These are phyloP conservation scores for Hyperoodon ampullatus DNA, from an alignment of 2,113 vertebrate species.

Conservation along the genomic window DNA sequence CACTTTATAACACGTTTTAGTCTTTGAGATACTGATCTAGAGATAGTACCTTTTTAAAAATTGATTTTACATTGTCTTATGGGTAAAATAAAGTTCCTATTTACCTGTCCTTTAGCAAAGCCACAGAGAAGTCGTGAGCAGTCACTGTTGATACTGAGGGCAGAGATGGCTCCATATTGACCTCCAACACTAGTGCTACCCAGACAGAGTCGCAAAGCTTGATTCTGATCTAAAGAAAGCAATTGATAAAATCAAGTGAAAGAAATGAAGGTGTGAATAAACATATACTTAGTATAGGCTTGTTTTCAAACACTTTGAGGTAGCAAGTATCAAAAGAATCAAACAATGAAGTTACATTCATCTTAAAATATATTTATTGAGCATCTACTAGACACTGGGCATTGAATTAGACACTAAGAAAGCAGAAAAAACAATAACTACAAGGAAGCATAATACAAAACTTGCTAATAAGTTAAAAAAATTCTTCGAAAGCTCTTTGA, in stretches of 20 bases:
- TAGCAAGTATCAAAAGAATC: slow-evolving; percentile 39
- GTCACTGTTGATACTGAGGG: slow-evolving; percentile 97
- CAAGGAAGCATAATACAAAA: background rate
- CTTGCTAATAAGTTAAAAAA: background rate
- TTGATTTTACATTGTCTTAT: background rate
- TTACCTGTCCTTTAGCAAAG: slow-evolving; percentile 98
- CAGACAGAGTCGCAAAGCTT: slow-evolving; percentile 95
- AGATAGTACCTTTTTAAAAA: background rate
- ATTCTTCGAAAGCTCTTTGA: background rate
- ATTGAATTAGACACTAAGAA: background rate
- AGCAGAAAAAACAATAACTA: background rate
- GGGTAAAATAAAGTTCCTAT: slow-evolving; percentile 11
- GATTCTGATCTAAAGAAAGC: slow-evolving; percentile 91
- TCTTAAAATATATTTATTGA: slow-evolving; percentile 39
- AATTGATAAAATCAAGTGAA: slow-evolving; percentile 26
- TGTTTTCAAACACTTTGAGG: slow-evolving; percentile 4
- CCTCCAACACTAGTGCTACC: slow-evolving; percentile 95
- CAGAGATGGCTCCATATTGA: slow-evolving; percentile 96
- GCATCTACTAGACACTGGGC: background rate
- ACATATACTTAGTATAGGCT: background rate
- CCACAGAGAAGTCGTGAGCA: slow-evolving; percentile 97
- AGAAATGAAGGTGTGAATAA: background rate
- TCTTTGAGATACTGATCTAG: slow-evolving; percentile 2
- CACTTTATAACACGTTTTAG: slow-evolving; percentile 13
- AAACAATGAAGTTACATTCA: background rate